Evolutionary conservation across 2,797 vertebrate genomes (phyloP), one percentile per base, ranked within the genome.

Genomic region (Clarias platycephalus): DNA sequence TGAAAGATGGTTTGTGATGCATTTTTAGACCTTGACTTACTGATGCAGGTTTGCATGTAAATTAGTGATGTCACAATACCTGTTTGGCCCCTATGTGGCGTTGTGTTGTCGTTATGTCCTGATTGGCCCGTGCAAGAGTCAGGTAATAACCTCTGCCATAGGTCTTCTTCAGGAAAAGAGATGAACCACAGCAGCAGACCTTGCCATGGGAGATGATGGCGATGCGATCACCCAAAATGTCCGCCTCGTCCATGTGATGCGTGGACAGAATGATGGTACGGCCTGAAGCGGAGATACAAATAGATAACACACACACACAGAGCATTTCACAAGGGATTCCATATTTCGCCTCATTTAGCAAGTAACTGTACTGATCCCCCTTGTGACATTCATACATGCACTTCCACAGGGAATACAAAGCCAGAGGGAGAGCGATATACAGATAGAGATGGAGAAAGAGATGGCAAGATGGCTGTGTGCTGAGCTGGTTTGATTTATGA

Each of bases 231-330:
- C 98, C 98, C 0, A 99, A 89, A 89, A 99, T 97, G 91, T 99
- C 98, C 0, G 98, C 98, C 87, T 99, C 98, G 5, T 99, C 98
- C 98, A 99, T 99, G 93, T 99, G 98, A 88, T 99, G 98, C 0
- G 98, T 99, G 8, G 97, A 99, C 22, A 99, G 92, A 88, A 99
- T 98, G 86, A 99, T 99, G 66, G 98, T 99, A 74, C 97, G 96
- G 64, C 96, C 98, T 99, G 88, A 64, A 63, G 58, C 4, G 62
- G 7, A 82, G 18, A 37, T 28, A 6, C 34, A 58, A 64, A 79
- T 18, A 26, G n/a, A 64, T 13, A 18, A 80, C 68, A n/a, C 31
- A 66, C 24, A 68, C 28, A 66, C 31, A 40, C 58, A 22, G 0
- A 24, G 70, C 55, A 62, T 83, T 58, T 77, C 63, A 84, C 55